Evolutionary conservation across 2,888 invertebrate species (phyloP), one percentile per base, ranked within the genome.

Genomic region (Nephrotoma guestfalica): DNA sequence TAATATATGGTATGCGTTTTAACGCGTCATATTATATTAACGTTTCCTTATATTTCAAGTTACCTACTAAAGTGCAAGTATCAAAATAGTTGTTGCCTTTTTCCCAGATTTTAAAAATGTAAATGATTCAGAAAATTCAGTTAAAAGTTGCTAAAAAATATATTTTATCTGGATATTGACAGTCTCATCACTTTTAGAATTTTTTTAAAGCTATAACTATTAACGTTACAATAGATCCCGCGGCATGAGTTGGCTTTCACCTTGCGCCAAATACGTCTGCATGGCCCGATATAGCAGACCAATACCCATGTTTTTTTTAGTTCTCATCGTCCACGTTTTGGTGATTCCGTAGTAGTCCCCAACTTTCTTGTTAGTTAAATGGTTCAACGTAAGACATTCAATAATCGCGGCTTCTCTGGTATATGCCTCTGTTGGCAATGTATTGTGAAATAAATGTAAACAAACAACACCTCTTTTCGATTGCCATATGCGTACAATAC

Each of bases 371-470:
- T 98, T 98, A 47, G 95, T 96, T 88, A 98, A 91, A 89, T 96
- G 95, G 0, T 93, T 91, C 4, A 96, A 89, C 0, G 96, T 96
- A 6, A 99, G 90, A 0, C 97, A 97, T 89, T 97, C 97, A 15
- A 99, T 98, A 94, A 99, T 98, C 9, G 97, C 94, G 0, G 98
- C 98, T 91, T 99, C 99, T 88, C 98, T 93, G 0, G 98, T 97
- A 88, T 96, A 97, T 0, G 99, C 99, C 91, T 99, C 99, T 0
- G 95, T 96, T 0, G 97, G 96, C 86, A 97, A 95, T 0, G 96
- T 94, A 90, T 98, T 97, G 89, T 97, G 97, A 90, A 97, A 99
- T 84, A 98, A 94, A 89, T 97, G 97, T 0, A 99, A 92, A 87
- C 98, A 97, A 0, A 99, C 94, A 0, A 99, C 98, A 0, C 99